phyloP scores from a whole-genome alignment of 2,888 invertebrate genomes.

The Orchestes rusci region DNA sequence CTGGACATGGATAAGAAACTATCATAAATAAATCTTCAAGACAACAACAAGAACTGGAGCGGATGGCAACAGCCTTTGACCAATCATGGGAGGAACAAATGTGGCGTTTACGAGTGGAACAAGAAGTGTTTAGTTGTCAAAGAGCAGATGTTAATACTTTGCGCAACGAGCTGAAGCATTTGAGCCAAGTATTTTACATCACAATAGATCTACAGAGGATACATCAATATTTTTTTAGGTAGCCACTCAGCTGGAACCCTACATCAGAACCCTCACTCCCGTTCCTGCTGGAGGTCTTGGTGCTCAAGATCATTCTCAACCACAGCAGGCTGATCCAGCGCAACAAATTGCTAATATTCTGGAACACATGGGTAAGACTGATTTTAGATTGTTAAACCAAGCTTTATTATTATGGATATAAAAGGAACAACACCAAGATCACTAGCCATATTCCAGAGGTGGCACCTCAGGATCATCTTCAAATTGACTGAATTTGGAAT shows the following conservation, averaged over 20 bases:
- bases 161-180: constrained; percentile 57
- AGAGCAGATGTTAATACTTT: constrained; percentile 59
- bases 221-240: no score
- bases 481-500: constrained; percentile 45
- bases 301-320: constrained; percentile 39
- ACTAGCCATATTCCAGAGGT: constrained; percentile 49
- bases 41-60: constrained; percentile 55
- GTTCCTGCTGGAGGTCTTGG: constrained; percentile 28
- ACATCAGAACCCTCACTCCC: constrained; percentile 51
- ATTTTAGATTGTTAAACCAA: background rate
- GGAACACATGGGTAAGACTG: constrained; percentile 46
- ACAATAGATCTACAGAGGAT: background rate
- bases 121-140: constrained; percentile 52
- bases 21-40: no score
- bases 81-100: constrained; percentile 67
- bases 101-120: constrained; percentile 62
- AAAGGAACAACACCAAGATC: no score
- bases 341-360: constrained; percentile 49
- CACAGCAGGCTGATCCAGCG: constrained; percentile 40
- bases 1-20: no score
- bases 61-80: constrained; percentile 53
- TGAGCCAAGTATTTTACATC: constrained; percentile 41
- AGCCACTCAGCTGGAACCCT: constrained; percentile 59
- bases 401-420: background rate
- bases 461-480: constrained; percentile 59